A percentile compares a stretch with the other conserved stretches of the same genome.
Evolutionary conservation across 2,888 invertebrate species (phyloP).

Genomic region (Aleiodes testaceus): DNA sequence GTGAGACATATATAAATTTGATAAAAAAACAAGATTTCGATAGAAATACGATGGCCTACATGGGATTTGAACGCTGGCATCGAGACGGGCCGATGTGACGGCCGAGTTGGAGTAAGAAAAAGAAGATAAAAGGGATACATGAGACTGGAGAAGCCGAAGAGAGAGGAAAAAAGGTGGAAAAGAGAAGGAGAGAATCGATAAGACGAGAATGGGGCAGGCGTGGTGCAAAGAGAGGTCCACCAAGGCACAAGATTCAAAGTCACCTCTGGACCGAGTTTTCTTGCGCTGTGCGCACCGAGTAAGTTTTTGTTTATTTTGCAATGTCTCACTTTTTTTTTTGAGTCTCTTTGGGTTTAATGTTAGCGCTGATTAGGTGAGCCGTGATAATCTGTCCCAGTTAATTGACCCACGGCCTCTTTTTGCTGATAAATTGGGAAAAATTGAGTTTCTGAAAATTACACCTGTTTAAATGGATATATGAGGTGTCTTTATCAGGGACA

Average conservation of each 20-base stretch:
- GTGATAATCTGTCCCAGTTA: slow-evolving; percentile 20
- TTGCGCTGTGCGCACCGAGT: slow-evolving; percentile 71
- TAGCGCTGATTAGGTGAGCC: slow-evolving; percentile 6
- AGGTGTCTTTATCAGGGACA: slow-evolving; percentile 56
- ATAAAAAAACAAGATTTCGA: not conserved
- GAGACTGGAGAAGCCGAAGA: slow-evolving; percentile 29
- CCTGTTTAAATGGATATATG: not conserved
- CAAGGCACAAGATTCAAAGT: slow-evolving; percentile 71
- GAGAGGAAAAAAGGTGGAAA: slow-evolving; percentile 42
- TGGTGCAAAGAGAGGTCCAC: slow-evolving; percentile 71
- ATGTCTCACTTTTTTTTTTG: slow-evolving; percentile 25
- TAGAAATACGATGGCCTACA: slow-evolving; percentile 32
- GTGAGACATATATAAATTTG: too few species aligned
- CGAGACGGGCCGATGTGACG: slow-evolving; percentile 15
- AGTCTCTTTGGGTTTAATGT: slow-evolving; percentile 7
- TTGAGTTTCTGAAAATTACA: not conserved
- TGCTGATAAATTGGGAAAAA: slow-evolving; percentile 2
- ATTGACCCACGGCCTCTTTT: slow-evolving; percentile 6
- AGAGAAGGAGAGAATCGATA: slow-evolving; percentile 15
- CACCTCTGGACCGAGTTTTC: slow-evolving; percentile 71
- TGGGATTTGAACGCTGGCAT: slow-evolving; percentile 17
- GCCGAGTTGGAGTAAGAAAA: slow-evolving; percentile 24
- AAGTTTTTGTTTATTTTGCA: slow-evolving; percentile 50
- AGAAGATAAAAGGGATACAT: slow-evolving; percentile 29
- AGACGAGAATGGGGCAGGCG: slow-evolving; percentile 69